phyloP scores from a whole-genome alignment of 2,113 vertebrate species.

The Psammodynastes pulverulentus region DNA sequence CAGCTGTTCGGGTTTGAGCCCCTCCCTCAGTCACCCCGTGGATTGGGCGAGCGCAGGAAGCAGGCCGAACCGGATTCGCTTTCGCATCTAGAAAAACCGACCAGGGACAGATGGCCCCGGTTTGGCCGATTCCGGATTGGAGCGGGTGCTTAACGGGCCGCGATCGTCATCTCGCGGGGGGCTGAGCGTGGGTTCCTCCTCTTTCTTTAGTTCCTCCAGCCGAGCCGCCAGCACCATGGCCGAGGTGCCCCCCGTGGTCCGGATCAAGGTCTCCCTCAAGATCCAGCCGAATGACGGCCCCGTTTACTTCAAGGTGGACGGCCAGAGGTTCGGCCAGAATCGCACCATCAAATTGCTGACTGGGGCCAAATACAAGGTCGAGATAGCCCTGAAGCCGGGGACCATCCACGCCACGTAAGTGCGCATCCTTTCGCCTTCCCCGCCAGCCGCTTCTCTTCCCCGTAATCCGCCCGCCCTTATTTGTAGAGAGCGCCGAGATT shows the following conservation, averaged over 20 bases:
- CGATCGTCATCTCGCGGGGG: neutral
- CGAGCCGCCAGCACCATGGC: conserved; percentile 71
- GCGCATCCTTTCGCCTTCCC: neutral
- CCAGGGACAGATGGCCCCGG: conserved; percentile 25
- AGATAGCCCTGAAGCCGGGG: conserved; percentile 87
- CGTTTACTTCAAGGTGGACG: conserved; percentile 93
- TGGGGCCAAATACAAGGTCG: conserved; percentile 90
- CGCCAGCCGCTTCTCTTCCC: neutral
- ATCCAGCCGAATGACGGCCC: conserved; percentile 91
- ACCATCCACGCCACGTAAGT: conserved; percentile 89
- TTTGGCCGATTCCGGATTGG: neutral
- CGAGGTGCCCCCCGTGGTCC: conserved; percentile 83
- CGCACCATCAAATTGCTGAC: conserved; percentile 95
- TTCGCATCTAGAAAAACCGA: conserved; percentile 9
- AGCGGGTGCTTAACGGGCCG: neutral
- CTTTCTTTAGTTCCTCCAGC: conserved; percentile 46
- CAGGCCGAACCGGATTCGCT: conserved; percentile 45
- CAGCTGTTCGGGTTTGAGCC: neutral
- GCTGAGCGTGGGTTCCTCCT: conserved; percentile 2
- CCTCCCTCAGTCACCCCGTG: neutral
- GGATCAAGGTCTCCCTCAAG: conserved; percentile 86
- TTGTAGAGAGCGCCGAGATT: neutral
- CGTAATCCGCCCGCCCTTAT: conserved; percentile 24
- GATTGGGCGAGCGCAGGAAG: conserved; percentile 45
- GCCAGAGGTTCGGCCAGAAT: conserved; percentile 91